A percentile compares a stretch with the other conserved stretches of the same genome.
Evolutionary conservation across 2,888 invertebrate genomes (phyloP).

Genomic region (Sericinus montela): DNA sequence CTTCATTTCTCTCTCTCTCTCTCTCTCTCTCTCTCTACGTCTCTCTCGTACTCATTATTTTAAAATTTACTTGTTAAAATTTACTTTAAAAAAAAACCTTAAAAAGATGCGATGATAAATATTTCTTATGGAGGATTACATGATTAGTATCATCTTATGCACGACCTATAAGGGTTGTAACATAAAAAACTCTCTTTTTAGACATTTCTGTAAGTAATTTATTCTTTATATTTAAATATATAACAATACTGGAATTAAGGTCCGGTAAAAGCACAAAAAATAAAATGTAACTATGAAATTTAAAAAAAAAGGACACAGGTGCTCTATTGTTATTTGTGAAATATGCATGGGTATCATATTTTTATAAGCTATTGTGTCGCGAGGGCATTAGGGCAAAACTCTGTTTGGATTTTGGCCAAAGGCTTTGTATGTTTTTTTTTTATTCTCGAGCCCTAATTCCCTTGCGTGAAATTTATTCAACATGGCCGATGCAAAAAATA

Average conservation of each 20-base stretch:
- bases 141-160: neutral
- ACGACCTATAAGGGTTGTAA: constrained; percentile 16
- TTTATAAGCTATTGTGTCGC: constrained; percentile 34
- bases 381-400: constrained; percentile 41
- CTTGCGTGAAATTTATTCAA: constrained; percentile 15
- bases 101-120: no score
- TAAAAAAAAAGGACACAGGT: constrained; percentile 44
- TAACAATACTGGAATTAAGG: constrained; percentile 1
- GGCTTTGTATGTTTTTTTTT: constrained; percentile 19
- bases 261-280: constrained; percentile 14
- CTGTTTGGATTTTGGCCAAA: constrained; percentile 26
- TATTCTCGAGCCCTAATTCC: constrained; percentile 15
- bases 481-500: constrained; percentile 11
- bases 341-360: constrained; percentile 46
- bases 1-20: no score
- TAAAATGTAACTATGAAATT: constrained; percentile 10
- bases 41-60: no score
- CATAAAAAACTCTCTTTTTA: neutral
- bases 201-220: neutral
- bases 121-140: no score
- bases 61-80: no score
- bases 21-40: no score
- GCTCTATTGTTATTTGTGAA: constrained; percentile 48
- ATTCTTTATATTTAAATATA: neutral
- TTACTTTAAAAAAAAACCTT: no score